Base-by-base conservation (phyloP, 2,888 invertebrate species). In the Ochropacha duplaris region DNA sequence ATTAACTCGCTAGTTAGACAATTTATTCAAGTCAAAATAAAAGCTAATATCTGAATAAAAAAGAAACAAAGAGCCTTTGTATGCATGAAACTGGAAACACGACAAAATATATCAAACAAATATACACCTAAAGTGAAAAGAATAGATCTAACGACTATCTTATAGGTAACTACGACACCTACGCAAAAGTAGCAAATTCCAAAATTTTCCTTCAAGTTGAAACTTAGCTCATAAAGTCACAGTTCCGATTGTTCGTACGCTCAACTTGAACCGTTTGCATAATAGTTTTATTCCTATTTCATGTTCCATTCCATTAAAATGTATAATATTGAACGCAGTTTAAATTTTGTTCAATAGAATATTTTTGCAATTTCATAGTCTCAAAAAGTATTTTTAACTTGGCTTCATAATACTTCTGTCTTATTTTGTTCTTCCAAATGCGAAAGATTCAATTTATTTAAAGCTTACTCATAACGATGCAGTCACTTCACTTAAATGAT, bases 281-380 rank as follows among this genome's bases (percentile, higher is more conserved):
- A 87, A 90, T 85, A 83, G 86, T 88, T 87, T 84, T 87, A 88
- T 86, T 83, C 78, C 76, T 78, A 81, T 84, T 84, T 79, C 80
- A 83, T 79, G 78, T 84, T 75, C 71, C 67, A 65, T 62, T 77
- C 74, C 69, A 80, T 79, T 81, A 72, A n/a, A n/a, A 66, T 72
- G 74, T 75, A 79, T 76, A 78, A 79, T 81, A 81, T 82, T 71
- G 76, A 72, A 79, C 71, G 68, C 72, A 75, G 62, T 78, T 74
- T 72, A 75, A 77, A 80, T 76, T 78, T 71, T 64, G 65, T 66
- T 74, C 74, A 75, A 78, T 78, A 72, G 69, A 78, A 76, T 71
- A 74, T 73, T 74, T 79, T 79, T 79, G 78, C 62, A 72, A 70
- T 57, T 58, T 57, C 49, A 57, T 65, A 54, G 62, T 64, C 62